These are phyloP conservation scores for Passer domesticus DNA, from an alignment of 2,113 vertebrate species.

Conservation along the genomic window DNA sequence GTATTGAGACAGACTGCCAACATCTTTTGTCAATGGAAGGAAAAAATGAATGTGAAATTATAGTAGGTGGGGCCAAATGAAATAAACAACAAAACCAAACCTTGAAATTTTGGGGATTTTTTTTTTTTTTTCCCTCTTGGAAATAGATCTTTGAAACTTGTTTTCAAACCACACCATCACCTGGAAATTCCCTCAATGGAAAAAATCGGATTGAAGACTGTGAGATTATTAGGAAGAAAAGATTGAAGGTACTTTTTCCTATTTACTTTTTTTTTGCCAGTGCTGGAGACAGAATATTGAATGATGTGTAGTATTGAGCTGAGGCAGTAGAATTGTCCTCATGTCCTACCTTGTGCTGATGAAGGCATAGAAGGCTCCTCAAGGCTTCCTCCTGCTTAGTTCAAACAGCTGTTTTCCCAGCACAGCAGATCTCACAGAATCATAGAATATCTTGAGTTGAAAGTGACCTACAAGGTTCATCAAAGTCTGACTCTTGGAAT, in stretches of 20 bases:
- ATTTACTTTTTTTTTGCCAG: not conserved
- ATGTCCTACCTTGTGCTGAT: not conserved
- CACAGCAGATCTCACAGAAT: not conserved
- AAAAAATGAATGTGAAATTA: not conserved
- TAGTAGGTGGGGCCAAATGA: not conserved
- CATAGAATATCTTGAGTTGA: not conserved
- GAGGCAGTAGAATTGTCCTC: not conserved
- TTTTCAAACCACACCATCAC: not conserved
- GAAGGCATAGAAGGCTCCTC: not conserved
- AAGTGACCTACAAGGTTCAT: not conserved
- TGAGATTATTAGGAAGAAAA: not conserved
- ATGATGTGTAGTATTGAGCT: not conserved
- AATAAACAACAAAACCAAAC: not conserved
- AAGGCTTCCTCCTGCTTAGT: not conserved
- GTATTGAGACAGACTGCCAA: not conserved
- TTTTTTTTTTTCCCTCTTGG: not conserved
- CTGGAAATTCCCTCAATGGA: not conserved
- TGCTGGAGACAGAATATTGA: not conserved
- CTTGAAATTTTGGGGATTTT: accelerated
- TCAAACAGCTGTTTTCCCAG: not conserved
- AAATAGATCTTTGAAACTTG: not conserved
- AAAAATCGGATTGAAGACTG: not conserved
- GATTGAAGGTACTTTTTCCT: not conserved
- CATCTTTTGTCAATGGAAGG: not conserved
- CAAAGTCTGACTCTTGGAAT: not conserved